Percentiles rank a stretch among this genome's conserved stretches.
Evolutionary conservation across 1,140 invertebrate genomes (phyloP).

Genomic region (Pogonognathellus flavescens): DNA sequence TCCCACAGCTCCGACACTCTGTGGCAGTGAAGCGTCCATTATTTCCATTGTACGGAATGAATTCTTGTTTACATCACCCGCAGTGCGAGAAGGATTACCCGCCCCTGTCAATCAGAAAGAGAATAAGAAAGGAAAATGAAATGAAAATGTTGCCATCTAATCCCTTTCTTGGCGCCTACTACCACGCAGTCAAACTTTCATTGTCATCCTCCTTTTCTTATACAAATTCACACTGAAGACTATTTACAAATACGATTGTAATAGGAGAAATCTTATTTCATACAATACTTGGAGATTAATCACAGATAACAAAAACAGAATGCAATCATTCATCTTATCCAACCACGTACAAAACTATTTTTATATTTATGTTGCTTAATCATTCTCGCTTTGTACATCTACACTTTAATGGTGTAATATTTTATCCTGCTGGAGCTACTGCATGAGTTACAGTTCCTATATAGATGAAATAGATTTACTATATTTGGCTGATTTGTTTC

Average conservation of each 20-base stretch:
- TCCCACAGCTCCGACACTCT: not conserved
- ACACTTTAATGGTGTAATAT: no score
- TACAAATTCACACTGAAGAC: conserved; percentile 17
- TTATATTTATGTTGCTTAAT: no score
- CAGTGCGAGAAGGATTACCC: conserved; percentile 62
- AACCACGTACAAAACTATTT: no score
- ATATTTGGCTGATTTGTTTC: no score
- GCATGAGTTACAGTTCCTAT: no score
- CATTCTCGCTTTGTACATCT: no score
- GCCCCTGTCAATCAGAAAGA: conserved; percentile 64
- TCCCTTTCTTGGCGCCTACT: conserved; percentile 57
- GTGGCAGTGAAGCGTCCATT: conserved; percentile 29
- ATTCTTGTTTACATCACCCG: conserved; percentile 65
- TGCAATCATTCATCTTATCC: no score
- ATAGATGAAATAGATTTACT: no score
- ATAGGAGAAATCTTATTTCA: no score
- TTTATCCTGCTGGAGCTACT: no score
- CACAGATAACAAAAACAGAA: no score
- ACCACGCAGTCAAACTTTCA: conserved; percentile 55
- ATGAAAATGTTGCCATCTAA: conserved; percentile 58
- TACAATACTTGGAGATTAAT: no score
- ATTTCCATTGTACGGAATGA: conserved; percentile 55
- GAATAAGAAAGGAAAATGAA: conserved; percentile 43
- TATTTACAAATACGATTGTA: conserved; percentile 4
- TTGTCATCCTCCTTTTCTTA: conserved; percentile 39